Evolutionary conservation across 2,888 invertebrate genomes (phyloP).

Genomic region (Conus canariensis): DNA sequence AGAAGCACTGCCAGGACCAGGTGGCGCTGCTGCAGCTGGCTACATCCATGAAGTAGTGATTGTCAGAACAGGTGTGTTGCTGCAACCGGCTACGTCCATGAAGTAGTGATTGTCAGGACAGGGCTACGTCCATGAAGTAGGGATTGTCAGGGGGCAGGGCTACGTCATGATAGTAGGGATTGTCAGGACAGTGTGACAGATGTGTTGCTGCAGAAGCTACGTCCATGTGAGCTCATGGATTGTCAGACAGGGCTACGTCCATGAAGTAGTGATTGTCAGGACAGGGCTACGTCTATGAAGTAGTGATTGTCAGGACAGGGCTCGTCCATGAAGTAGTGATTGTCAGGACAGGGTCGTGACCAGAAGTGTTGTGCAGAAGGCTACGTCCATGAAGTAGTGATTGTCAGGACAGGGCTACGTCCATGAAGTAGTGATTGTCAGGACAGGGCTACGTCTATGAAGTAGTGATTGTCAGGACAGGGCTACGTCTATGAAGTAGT

Average conservation of each 20-base stretch:
- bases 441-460: neutral
- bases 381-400: no score
- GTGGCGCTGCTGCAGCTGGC: constrained; percentile 5
- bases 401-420: no score
- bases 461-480: neutral
- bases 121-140: neutral
- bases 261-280: neutral
- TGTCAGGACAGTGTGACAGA: neutral
- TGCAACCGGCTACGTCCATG: neutral
- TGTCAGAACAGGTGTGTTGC: neutral
- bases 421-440: no score
- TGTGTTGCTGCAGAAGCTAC: no score
- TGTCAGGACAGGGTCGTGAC: no score
- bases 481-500: neutral
- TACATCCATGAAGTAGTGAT: neutral
- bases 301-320: no score
- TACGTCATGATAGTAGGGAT: neutral
- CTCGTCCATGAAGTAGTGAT: no score
- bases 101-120: neutral
- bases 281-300: neutral
- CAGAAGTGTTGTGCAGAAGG: no score
- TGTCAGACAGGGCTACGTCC: no score
- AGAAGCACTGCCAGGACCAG: constrained; percentile 41
- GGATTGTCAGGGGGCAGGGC: no score
- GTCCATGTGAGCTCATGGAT: no score